Conservation (phyloP, 2,113 vertebrate species). For the Callorhinus ursinus region DNA sequence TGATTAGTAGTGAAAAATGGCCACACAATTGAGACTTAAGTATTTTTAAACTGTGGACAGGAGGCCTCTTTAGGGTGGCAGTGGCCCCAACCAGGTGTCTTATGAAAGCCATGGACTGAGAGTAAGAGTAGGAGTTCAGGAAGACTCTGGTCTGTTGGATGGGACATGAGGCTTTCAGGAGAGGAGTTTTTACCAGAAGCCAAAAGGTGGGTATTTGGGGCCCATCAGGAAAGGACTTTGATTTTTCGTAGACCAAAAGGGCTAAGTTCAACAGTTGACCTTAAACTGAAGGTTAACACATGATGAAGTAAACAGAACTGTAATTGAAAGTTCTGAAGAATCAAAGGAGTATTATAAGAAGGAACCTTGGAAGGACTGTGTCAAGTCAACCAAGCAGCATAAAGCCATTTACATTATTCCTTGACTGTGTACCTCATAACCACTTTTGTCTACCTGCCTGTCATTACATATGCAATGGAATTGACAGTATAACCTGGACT, state of each 20-base stretch:
- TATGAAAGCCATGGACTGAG: neutral
- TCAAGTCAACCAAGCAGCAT: neutral
- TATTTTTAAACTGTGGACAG: neutral
- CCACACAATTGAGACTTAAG: neutral
- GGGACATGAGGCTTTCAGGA: neutral
- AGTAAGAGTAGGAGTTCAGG: neutral
- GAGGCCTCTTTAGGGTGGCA: neutral
- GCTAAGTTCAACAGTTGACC: slow-evolving; percentile 9
- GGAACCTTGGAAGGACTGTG: neutral
- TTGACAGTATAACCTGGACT: neutral
- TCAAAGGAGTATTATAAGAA: neutral
- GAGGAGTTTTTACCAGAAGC: neutral
- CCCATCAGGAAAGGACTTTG: slow-evolving; percentile 1
- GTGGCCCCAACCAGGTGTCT: neutral
- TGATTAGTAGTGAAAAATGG: neutral
- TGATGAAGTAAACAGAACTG: neutral
- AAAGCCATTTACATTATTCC: neutral
- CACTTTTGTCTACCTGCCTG: neutral
- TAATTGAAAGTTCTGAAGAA: neutral
- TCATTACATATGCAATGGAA: neutral
- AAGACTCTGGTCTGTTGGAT: neutral
- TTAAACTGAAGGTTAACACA: neutral
- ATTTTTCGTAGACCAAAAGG: neutral
- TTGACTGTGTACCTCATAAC: neutral
- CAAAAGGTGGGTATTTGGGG: neutral